These are phyloP conservation scores for Eonycteris spelaea DNA, from an alignment of 2,113 vertebrate genomes.

Conservation along the genomic window DNA sequence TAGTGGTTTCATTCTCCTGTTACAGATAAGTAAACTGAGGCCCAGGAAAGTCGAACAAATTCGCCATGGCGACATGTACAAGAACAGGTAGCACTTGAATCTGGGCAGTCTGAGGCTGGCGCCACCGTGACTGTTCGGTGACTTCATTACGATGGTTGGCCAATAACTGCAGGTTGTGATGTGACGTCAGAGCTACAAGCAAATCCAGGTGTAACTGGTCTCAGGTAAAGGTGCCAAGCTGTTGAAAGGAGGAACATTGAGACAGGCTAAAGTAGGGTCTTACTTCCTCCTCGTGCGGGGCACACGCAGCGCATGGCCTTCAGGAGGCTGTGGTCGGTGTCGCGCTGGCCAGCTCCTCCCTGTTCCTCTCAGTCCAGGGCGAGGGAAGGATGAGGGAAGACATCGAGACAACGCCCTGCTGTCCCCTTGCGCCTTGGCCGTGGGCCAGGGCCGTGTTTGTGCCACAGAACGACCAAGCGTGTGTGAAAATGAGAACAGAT, in stretches of 20 bases:
- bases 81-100: rapidly evolving
- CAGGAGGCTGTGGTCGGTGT: rapidly evolving
- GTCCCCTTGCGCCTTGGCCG: neutral
- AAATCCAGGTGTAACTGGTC: rapidly evolving
- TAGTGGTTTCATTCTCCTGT: rapidly evolving
- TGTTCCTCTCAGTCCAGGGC: rapidly evolving
- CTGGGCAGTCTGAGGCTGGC: rapidly evolving
- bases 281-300: rapidly evolving
- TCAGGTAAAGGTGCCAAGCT: rapidly evolving
- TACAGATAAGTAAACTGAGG: neutral
- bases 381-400: too few species aligned
- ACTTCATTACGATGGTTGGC: too few species aligned
- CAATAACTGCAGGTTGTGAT: rapidly evolving
- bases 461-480: neutral
- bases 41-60: too few species aligned
- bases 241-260: rapidly evolving
- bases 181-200: rapidly evolving
- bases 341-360: rapidly evolving
- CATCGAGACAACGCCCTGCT: rapidly evolving
- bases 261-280: rapidly evolving
- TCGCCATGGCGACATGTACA: rapidly evolving
- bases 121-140: too few species aligned
- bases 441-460: neutral
- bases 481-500: too few species aligned
- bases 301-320: neutral